Base-by-base conservation (phyloP, 53 echinoderm and acorn worm species). In the Henricia sp. region DNA sequence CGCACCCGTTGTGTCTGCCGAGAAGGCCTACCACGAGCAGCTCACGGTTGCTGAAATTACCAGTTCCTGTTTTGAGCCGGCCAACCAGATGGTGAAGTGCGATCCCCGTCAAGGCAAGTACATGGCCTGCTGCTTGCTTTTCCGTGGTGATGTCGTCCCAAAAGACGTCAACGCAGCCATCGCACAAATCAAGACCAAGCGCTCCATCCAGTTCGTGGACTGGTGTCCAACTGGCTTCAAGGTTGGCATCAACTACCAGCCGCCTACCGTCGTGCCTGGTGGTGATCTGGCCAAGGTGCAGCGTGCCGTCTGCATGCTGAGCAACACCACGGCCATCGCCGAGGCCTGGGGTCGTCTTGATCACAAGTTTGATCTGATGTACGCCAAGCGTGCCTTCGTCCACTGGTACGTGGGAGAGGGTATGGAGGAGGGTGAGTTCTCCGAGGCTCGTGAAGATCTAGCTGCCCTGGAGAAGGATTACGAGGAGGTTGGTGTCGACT, bases 201-300 rank as follows among this genome's bases (percentile, higher is more conserved):
- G 95, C 52, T 62, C 70, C 50, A 90, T 92, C 82, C 92, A 92
- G 86, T 95, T 95, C 77, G 95, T 95, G 11, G 95, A 95, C 91
- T 95, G 95, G 95, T 95, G 95, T 50, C 95, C 95, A 70, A 95
- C 95, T 83, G 95, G 95, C 55, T 95, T 95, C 86, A 95, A 95
- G 86, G 95, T 95, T 52, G 95, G 95, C 44, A 95, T 95, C 88
- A 95, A 95, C 95, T 95, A 95, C 88, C 95, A 95, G 82, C 93
- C 93, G 63, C 95, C 95, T 29, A 95, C 95, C 62, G 93, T 89
- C 14, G 89, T 89, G 19, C 92, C 92, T 6, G 86, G 89, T 27
- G 92, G 91, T 50, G 91, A 91, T 67, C 88, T 91, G 23, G 94
- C 94, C 59, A 86, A 94, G 84, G 88, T 94, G 33, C 87, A 92